Evolutionary conservation across 2,797 vertebrate species (phyloP).

Genomic region (Syngnathus rostellatus): DNA sequence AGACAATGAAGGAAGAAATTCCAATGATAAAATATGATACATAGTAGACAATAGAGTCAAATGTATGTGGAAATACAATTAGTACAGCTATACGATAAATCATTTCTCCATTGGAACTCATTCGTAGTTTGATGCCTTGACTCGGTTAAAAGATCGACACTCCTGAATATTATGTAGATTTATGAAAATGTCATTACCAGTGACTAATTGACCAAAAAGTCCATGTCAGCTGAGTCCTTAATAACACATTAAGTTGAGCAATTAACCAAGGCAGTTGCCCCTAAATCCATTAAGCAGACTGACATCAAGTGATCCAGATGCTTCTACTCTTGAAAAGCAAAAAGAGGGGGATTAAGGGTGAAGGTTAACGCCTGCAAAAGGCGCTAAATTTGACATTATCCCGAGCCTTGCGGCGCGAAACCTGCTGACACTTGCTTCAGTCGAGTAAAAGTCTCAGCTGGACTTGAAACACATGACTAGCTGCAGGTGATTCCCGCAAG

Average conservation of each 20-base stretch:
- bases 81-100: conserved; percentile 12
- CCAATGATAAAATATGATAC: neutral
- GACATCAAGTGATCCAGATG: conserved; percentile 30
- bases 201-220: conserved; percentile 62
- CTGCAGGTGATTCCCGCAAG: conserved; percentile 33
- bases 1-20: neutral
- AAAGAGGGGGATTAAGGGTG: conserved; percentile 15
- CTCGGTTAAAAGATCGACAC: conserved; percentile 42
- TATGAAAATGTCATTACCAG: conserved; percentile 63
- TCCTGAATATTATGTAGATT: conserved; percentile 54
- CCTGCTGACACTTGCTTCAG: conserved; percentile 16
- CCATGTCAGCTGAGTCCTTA: conserved; percentile 58
- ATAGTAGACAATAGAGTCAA: neutral
- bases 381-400: conserved; percentile 26
- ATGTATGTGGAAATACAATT: neutral
- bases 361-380: conserved; percentile 15
- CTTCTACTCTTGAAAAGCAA: conserved; percentile 17
- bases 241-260: conserved; percentile 57
- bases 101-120: conserved; percentile 30
- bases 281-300: conserved; percentile 51
- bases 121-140: conserved; percentile 43
- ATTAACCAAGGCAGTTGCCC: conserved; percentile 50
- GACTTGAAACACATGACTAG: conserved; percentile 31
- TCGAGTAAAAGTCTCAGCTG: conserved; percentile 19
- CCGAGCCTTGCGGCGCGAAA: conserved; percentile 23